phyloP scores from a whole-genome alignment of 2,797 vertebrate species.

The Peromyscus melanophrys region DNA sequence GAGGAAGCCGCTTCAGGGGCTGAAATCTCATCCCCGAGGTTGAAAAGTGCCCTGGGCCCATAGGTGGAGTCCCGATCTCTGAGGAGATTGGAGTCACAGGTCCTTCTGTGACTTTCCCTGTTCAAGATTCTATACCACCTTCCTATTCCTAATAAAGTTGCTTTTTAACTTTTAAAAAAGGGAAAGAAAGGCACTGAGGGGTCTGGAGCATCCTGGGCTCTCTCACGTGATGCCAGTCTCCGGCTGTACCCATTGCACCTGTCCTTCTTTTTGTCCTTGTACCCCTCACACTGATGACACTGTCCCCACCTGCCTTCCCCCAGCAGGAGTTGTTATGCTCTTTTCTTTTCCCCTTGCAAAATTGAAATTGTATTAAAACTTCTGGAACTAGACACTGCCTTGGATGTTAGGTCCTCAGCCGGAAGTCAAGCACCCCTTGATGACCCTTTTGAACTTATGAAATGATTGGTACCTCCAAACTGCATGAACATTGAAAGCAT shows the following conservation, averaged over 20 bases:
- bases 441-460: not conserved
- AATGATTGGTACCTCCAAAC: not conserved
- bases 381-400: not conserved
- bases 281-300: not conserved
- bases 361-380: not conserved
- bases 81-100: not conserved
- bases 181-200: not conserved
- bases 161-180: not conserved
- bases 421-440: not conserved
- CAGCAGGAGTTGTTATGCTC: not conserved
- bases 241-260: rapidly evolving
- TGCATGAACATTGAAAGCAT: not conserved
- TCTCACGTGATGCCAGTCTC: rapidly evolving
- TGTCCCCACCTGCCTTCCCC: no score
- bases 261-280: not conserved
- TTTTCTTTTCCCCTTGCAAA: not conserved
- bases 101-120: not conserved
- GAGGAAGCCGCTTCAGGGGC: not conserved
- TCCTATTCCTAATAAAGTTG: not conserved
- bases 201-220: not conserved
- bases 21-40: not conserved
- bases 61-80: not conserved
- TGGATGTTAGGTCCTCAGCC: not conserved
- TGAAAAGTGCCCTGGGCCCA: not conserved
- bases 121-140: not conserved